phyloP scores from a whole-genome alignment of 2,888 invertebrate species.

The Caenorhabditis panamensis region DNA sequence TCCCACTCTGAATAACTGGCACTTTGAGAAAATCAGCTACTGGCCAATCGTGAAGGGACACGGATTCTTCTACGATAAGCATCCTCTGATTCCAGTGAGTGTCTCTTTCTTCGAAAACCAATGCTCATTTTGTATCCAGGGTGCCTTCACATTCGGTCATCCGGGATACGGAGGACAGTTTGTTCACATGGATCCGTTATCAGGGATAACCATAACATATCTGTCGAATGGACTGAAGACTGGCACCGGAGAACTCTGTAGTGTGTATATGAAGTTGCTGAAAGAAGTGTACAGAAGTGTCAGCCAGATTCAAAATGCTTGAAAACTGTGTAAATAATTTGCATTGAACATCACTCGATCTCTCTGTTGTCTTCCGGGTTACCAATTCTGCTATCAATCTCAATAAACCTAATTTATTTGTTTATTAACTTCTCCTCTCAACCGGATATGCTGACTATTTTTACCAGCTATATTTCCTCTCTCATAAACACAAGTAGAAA shows the following conservation, averaged over 20 bases:
- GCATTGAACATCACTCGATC: too few species aligned
- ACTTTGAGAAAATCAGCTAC: constrained; percentile 74
- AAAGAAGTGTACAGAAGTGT: constrained; percentile 65
- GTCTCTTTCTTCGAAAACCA: too few species aligned
- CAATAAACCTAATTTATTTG: too few species aligned
- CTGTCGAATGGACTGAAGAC: constrained; percentile 78
- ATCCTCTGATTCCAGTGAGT: constrained; percentile 72
- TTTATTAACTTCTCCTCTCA: too few species aligned
- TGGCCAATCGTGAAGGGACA: constrained; percentile 79
- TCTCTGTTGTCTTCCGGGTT: too few species aligned
- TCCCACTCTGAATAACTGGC: constrained; percentile 77
- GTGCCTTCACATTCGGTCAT: constrained; percentile 76
- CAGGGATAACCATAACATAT: constrained; percentile 71
- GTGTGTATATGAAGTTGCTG: constrained; percentile 73
- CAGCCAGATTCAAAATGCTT: constrained; percentile 5
- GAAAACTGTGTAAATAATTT: not conserved
- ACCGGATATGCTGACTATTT: too few species aligned
- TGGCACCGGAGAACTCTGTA: constrained; percentile 76
- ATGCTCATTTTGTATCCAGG: constrained; percentile 50
- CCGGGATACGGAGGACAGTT: constrained; percentile 79
- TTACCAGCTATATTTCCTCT: too few species aligned
- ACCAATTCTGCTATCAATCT: too few species aligned
- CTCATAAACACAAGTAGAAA: too few species aligned
- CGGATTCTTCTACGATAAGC: constrained; percentile 78
- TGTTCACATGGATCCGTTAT: constrained; percentile 72